phyloP scores from a whole-genome alignment of 2,888 invertebrate genomes.

The Leucophora obtusa region DNA sequence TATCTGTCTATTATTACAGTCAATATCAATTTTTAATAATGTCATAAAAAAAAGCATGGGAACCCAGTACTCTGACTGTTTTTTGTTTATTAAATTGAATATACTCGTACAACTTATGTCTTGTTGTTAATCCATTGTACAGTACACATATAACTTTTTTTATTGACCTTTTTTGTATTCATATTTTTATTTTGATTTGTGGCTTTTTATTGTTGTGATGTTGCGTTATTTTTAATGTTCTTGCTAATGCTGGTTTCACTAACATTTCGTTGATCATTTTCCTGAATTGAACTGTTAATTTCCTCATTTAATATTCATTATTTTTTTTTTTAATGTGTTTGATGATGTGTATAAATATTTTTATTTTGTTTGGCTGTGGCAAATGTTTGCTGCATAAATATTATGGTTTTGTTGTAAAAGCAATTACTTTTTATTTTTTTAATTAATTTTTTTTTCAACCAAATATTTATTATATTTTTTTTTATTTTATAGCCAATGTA shows the following conservation, averaged over 20 bases:
- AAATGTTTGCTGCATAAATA: constrained; percentile 45
- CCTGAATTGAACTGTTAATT: constrained; percentile 44
- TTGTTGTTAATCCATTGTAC: background rate
- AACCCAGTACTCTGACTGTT: too few relatives aligned
- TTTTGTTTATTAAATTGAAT: background rate
- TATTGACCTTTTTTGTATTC: constrained; percentile 14
- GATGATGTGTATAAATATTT: constrained; percentile 2
- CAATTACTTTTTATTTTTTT: constrained; percentile 47
- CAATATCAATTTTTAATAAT: constrained; percentile 58
- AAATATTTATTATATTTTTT: background rate
- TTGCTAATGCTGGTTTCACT: constrained; percentile 3
- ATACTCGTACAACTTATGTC: background rate
- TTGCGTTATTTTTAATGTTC: constrained; percentile 8
- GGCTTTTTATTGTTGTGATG: background rate
- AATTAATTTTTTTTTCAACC: constrained; percentile 22
- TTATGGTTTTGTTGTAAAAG: constrained; percentile 30
- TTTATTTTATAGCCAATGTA: background rate
- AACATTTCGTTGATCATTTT: constrained; percentile 32
- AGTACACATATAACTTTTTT: background rate
- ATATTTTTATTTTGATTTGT: constrained; percentile 33
- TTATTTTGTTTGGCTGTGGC: constrained; percentile 19
- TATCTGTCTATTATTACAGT: constrained; percentile 28
- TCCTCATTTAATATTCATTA: constrained; percentile 52
- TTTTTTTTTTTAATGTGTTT: background rate
- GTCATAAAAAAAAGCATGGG: constrained; percentile 43